These are phyloP conservation scores for Liparis tanakae DNA, from an alignment of 2,797 vertebrate species.

Conservation along the genomic window DNA sequence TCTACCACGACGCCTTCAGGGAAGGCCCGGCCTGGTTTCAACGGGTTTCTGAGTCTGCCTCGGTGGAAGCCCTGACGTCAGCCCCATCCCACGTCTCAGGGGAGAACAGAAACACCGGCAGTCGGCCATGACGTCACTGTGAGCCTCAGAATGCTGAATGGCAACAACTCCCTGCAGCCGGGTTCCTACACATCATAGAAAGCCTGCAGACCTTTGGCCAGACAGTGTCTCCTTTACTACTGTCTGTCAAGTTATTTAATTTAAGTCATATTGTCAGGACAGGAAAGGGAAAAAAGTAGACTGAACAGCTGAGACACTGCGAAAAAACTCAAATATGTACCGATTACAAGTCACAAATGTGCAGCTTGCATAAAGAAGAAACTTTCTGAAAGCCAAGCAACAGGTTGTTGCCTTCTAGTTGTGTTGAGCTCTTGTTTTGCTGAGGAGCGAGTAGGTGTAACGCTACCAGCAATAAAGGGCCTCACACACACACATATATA, in stretches of 20 bases:
- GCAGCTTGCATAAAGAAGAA: neutral
- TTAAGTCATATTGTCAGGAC: neutral
- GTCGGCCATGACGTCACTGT: neutral
- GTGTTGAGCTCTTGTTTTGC: slow-evolving; percentile 6
- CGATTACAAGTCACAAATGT: neutral
- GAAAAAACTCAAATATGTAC: neutral
- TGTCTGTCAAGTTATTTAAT: neutral
- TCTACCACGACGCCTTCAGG: neutral
- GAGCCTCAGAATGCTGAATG: neutral
- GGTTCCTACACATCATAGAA: neutral
- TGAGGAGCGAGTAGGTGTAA: slow-evolving; percentile 28
- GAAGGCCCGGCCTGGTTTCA: too few species aligned
- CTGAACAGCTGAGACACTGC: neutral
- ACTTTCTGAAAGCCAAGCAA: slow-evolving; percentile 5
- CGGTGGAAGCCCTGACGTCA: neutral
- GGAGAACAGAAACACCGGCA: neutral
- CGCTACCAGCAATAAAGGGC: slow-evolving; percentile 31
- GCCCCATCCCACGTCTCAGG: too few species aligned
- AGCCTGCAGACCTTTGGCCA: neutral
- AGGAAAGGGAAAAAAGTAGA: neutral
- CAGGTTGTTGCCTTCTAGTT: slow-evolving; percentile 4
- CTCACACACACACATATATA: slow-evolving; percentile 21
- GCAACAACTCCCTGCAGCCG: neutral
- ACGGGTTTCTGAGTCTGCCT: neutral
- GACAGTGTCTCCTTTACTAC: neutral